A percentile compares a stretch with the other conserved stretches of the same genome.
These are phyloP conservation scores for Microtus ochrogaster DNA, from an alignment of 2,113 vertebrate species.

Conservation along the genomic window DNA sequence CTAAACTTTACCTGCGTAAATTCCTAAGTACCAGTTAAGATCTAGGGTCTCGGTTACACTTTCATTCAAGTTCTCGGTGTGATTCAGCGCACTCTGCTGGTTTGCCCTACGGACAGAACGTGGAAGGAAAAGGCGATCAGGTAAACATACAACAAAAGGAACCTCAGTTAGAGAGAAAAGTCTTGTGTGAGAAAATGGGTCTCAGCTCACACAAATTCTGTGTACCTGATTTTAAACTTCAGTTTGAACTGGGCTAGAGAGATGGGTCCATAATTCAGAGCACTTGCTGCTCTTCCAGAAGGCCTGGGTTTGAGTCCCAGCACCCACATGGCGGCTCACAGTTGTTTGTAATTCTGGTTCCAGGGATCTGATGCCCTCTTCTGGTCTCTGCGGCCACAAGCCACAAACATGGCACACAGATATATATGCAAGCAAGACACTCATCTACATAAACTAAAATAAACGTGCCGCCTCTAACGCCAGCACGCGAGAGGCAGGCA, in stretches of 20 bases:
- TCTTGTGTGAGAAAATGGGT: not conserved
- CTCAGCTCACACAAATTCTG: not conserved
- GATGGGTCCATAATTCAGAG: not conserved
- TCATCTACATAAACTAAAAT: not conserved
- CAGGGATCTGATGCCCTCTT: not conserved
- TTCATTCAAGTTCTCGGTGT: conserved; percentile 75
- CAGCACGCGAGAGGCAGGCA: not conserved
- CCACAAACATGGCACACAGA: not conserved
- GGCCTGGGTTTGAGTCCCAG: not conserved
- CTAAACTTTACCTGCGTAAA: conserved; percentile 93
- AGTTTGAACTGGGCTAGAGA: not conserved
- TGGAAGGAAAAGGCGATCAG: not conserved
- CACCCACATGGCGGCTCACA: not conserved
- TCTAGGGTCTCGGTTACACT: conserved; percentile 85
- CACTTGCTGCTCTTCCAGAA: not conserved
- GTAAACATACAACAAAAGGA: conserved; percentile 2
- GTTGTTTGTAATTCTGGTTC: not conserved
- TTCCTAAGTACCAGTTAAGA: conserved; percentile 92
- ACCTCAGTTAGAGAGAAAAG: not conserved
- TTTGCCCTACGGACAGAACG: conserved; percentile 87
- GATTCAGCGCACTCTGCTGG: conserved; percentile 83
- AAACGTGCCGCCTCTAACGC: not conserved
- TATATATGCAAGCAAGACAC: no score
- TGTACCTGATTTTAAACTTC: not conserved
- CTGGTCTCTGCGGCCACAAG: not conserved